phyloP scores from a whole-genome alignment of 2,888 invertebrate genomes.

The Lepas anatifera region DNA sequence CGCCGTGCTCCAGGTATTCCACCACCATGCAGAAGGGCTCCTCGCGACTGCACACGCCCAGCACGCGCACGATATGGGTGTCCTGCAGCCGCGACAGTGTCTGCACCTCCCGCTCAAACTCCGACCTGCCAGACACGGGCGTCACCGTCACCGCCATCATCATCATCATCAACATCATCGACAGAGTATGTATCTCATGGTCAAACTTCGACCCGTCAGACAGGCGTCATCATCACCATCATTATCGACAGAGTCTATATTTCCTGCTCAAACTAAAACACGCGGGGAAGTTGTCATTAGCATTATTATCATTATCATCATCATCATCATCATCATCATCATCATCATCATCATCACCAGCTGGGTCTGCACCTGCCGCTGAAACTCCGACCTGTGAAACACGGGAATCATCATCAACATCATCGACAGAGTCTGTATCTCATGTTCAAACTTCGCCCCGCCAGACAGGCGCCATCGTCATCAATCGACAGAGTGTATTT shows the following conservation, averaged over 20 bases:
- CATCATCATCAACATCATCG: not conserved
- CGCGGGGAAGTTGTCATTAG: no score
- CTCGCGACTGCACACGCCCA: constrained; percentile 64
- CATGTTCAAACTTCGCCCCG: no score
- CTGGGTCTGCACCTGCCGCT: not conserved
- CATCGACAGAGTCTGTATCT: no score
- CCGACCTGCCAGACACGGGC: constrained; percentile 54
- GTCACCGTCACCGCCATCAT: not conserved
- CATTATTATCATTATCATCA: not conserved
- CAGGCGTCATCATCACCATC: no score
- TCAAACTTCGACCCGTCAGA: not conserved
- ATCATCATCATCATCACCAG: not conserved
- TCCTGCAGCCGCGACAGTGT: constrained; percentile 73
- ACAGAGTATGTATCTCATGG: not conserved
- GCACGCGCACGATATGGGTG: constrained; percentile 66
- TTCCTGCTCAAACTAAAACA: no score
- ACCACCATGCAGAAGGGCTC: constrained; percentile 80
- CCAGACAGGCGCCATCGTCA: no score
- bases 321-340: not conserved
- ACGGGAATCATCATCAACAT: no score
- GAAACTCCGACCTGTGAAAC: not conserved
- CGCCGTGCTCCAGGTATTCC: constrained; percentile 76
- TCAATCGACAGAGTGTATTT: no score
- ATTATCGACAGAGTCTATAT: no score
- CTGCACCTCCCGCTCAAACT: constrained; percentile 75